Conservation (phyloP, 2,797 vertebrate genomes). For the Triplophysa bombifrons region DNA sequence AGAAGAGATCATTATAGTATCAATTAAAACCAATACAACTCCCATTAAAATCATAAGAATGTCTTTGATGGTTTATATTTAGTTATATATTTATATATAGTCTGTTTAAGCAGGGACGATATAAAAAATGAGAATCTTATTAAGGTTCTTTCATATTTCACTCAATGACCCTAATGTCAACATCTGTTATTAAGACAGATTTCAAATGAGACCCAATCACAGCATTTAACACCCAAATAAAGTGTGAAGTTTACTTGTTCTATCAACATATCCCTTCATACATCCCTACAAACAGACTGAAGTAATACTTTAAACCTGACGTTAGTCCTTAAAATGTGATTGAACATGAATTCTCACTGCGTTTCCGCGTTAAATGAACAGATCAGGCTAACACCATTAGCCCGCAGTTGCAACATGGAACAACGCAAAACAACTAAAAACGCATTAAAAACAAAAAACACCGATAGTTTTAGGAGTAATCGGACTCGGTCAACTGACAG, state of each 20-base stretch:
- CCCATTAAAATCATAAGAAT: too few relatives aligned
- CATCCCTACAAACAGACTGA: background rate
- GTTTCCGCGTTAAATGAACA: conserved; percentile 28
- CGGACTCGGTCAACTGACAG: background rate
- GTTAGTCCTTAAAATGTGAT: background rate
- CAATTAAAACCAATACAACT: too few relatives aligned
- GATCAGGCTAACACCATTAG: conserved; percentile 9
- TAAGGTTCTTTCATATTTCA: background rate
- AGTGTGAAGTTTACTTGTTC: background rate
- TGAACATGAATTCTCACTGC: background rate
- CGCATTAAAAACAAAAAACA: background rate
- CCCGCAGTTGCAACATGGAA: conserved; percentile 3
- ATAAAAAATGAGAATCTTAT: background rate
- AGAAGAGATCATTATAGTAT: too few relatives aligned
- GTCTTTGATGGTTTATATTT: too few relatives aligned
- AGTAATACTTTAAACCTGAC: background rate
- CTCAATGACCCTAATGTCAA: background rate
- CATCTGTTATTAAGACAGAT: background rate
- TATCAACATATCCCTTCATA: background rate
- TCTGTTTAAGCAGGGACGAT: background rate
- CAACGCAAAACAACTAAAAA: background rate
- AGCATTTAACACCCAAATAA: conserved; percentile 1
- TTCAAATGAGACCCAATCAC: background rate
- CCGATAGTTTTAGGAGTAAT: background rate
- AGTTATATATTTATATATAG: too few relatives aligned